A percentile compares a stretch with the other conserved stretches of the same genome.
phyloP scores from a whole-genome alignment of 2,113 vertebrate genomes.

The Pseudonaja textilis region DNA sequence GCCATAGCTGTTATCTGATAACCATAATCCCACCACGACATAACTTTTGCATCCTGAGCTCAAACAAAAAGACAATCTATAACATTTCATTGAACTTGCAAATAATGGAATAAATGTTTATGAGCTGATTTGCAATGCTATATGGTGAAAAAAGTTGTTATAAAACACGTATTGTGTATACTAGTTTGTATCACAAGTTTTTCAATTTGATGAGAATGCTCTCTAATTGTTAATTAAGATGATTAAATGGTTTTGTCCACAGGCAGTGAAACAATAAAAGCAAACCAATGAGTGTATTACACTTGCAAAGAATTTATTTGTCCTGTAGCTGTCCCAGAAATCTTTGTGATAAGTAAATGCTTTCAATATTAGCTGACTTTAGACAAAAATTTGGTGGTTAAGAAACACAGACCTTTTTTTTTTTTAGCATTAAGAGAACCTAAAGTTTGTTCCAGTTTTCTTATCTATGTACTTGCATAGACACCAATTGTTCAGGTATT shows the following conservation, averaged over 20 bases:
- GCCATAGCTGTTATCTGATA: constrained; percentile 99
- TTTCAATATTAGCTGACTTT: neutral
- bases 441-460: neutral
- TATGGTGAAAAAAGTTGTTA: too few relatives aligned
- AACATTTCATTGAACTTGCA: fast-evolving
- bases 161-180: too few relatives aligned
- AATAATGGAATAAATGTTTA: neutral
- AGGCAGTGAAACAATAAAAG: neutral
- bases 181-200: neutral
- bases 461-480: neutral
- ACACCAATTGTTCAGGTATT: neutral
- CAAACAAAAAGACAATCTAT: fast-evolving
- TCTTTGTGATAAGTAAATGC: neutral
- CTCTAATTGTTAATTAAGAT: neutral
- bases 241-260: neutral
- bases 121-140: neutral
- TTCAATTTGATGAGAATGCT: neutral
- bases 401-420: neutral
- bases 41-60: constrained; percentile 92
- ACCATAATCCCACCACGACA: constrained; percentile 99
- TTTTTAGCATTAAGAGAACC: too few relatives aligned
- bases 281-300: neutral
- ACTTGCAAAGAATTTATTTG: neutral
- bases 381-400: neutral
- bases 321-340: neutral